Base-by-base conservation (phyloP, 2,888 invertebrate species). In the Pollenia angustigena region DNA sequence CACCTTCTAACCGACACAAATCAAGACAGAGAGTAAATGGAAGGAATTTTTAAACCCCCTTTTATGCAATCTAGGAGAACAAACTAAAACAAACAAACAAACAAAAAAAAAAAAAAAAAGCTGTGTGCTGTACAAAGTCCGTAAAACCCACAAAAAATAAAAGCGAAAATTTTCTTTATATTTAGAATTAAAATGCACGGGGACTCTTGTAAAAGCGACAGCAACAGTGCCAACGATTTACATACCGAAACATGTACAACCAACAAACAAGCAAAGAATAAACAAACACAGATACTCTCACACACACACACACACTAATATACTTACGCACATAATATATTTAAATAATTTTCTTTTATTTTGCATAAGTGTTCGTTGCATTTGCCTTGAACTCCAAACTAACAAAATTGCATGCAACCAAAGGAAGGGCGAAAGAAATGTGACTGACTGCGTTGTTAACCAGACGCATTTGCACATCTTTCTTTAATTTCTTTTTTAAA, bases 371-470 rank as follows among this genome's bases (percentile, higher is more conserved):
- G 58, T 78, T 64, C 74, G 81, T 50, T 74, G 52, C 74, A 46
- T 87, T 81, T 81, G 87, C 87, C 87, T 87, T 87, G 87, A 87
- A 87, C 87, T 87, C 84, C 72, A 87, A 87, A 84, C 44, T 68
- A 78, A 48, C 50, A 54, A 76, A 69, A 76, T 50, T 76, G 46
- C 58, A 48, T 32, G 48, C 40, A 64, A 40, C 42, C 58, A 12
- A 16, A 62, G 62, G 8, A 44, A 60, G 54, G 78, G 76, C 52
- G 42, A 71, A 44, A 42, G 32, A 60, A 71, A 71, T 80, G 12
- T 71, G 56, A 48, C 68, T 66, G 69, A 69, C 50, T 62, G 62
- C 42, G 68, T 81, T 76, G 81, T 81, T 84, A 78, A 50, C 81
- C 81, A 84, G 75, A 81, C 87, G 52, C 76, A 74, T 64, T 79